These are phyloP conservation scores for Elanoides forficatus DNA, from an alignment of 2,113 vertebrate genomes.

Conservation along the genomic window DNA sequence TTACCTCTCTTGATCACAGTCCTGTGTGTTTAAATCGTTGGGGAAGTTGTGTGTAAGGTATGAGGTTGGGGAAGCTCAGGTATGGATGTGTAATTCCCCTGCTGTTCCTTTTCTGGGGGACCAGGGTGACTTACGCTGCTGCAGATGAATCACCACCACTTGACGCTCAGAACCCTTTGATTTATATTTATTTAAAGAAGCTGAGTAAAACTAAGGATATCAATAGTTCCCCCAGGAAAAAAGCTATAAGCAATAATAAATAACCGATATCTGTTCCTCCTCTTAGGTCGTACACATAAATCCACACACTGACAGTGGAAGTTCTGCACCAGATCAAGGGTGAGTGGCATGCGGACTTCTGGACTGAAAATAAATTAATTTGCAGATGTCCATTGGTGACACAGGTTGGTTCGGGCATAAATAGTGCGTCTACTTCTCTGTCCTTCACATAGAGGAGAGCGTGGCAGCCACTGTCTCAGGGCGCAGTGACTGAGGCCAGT, in stretches of 20 bases:
- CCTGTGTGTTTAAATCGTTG: neutral
- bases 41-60: neutral
- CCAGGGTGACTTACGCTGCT: neutral
- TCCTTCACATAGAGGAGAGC: neutral
- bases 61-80: neutral
- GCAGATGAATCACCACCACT: neutral
- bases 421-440: neutral
- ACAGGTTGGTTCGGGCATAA: neutral
- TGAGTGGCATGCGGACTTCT: neutral
- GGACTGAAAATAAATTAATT: neutral
- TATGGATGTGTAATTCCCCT: neutral
- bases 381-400: neutral
- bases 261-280: neutral
- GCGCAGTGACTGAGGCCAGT: neutral
- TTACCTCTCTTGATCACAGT: neutral
- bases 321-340: neutral
- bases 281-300: neutral
- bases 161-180: neutral
- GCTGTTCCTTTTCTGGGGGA: neutral
- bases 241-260: neutral
- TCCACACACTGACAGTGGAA: neutral
- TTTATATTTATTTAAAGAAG: neutral
- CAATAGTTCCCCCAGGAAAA: neutral
- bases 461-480: neutral
- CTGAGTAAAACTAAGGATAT: neutral